Percentiles rank a stretch among this genome's conserved stretches.
phyloP scores from a whole-genome alignment of 2,888 invertebrate species.

The Drosophila pseudotakahashii region DNA sequence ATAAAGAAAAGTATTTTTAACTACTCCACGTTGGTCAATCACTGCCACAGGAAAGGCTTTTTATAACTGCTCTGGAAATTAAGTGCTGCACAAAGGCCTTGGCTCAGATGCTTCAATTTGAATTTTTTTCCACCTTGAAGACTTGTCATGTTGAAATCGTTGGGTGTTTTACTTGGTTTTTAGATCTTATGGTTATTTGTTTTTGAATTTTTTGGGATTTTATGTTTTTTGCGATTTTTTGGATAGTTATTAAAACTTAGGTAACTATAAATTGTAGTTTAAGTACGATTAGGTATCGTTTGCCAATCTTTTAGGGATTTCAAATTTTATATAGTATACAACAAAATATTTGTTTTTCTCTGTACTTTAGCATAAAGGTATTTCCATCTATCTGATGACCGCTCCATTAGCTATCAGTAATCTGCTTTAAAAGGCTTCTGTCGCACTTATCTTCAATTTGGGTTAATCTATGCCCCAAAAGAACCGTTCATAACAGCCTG shows the following conservation, averaged over 20 bases:
- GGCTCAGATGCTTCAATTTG: conserved; percentile 21
- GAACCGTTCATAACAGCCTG: conserved; percentile 27
- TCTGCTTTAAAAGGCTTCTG: conserved; percentile 24
- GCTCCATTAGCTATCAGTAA: conserved; percentile 17
- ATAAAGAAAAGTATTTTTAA: conserved; percentile 38
- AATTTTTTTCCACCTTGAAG: conserved; percentile 6
- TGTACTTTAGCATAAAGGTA: not conserved
- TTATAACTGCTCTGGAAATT: conserved; percentile 26
- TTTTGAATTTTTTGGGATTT: not conserved
- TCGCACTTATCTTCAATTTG: conserved; percentile 33
- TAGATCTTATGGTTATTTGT: conserved; percentile 3
- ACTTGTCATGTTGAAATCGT: conserved; percentile 11
- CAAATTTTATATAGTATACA: too few species aligned
- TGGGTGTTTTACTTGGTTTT: not conserved
- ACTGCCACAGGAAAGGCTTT: conserved; percentile 30
- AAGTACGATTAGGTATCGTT: not conserved
- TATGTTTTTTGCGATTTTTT: not conserved
- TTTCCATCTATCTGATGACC: conserved; percentile 8
- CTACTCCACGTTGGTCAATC: conserved; percentile 13
- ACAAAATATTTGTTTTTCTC: too few species aligned
- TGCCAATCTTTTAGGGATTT: too few species aligned
- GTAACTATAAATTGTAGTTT: too few species aligned
- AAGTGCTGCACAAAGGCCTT: conserved; percentile 24
- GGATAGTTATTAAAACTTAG: too few species aligned
- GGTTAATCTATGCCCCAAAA: conserved; percentile 46